Evolutionary conservation across 2,113 vertebrate species (phyloP).

Genomic region (Eulacestoma nigropectus): DNA sequence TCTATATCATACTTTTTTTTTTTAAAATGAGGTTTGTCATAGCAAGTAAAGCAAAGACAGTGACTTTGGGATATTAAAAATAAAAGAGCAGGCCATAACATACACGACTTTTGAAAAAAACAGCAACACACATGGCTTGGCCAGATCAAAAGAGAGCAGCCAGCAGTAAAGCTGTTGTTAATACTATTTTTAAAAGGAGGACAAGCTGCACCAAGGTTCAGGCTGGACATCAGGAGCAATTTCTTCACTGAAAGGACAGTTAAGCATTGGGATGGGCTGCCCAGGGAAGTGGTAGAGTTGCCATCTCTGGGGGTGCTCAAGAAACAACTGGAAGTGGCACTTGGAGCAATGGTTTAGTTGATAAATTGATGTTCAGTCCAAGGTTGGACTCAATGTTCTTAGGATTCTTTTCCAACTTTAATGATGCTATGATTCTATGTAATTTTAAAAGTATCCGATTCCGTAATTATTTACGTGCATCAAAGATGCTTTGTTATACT

Average conservation of each 20-base stretch:
- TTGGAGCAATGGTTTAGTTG: not conserved
- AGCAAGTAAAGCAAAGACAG: not conserved
- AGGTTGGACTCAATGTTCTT: not conserved
- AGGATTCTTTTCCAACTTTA: not conserved
- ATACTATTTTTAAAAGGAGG: not conserved
- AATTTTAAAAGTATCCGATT: not conserved
- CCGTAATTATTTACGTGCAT: not conserved
- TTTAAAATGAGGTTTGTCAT: not conserved
- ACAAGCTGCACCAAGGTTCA: not conserved
- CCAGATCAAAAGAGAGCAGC: not conserved
- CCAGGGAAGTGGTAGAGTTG: not conserved
- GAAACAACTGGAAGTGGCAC: accelerated
- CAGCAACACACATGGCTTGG: not conserved
- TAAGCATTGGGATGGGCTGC: not conserved
- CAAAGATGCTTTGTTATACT: not conserved
- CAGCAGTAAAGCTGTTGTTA: not conserved
- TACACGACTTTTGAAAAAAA: not conserved
- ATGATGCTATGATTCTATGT: not conserved
- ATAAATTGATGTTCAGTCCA: not conserved
- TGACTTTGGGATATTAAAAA: not conserved
- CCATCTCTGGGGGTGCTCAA: not conserved
- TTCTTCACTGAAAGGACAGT: not conserved
- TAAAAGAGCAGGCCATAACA: not conserved
- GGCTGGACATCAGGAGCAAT: not conserved
- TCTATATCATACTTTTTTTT: no score